Base-by-base conservation (phyloP, 2,888 invertebrate species). In the Gnatocerus cornutus region DNA sequence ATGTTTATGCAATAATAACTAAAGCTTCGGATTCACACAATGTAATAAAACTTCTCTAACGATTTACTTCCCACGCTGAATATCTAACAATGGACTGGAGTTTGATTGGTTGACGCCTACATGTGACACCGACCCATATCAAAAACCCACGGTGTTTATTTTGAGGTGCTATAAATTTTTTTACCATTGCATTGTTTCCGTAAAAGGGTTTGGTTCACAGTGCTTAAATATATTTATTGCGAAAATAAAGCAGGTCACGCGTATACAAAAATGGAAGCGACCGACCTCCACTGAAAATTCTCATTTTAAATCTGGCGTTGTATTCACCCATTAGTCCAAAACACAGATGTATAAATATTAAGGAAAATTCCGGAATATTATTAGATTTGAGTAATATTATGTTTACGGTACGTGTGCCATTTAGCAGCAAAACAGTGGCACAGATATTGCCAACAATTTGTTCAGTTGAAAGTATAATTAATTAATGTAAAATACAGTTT, bases 41-140 rank as follows among this genome's bases (percentile, higher is more conserved):
- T n/a, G 37, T 29, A 5, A 37, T 13, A 16, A n/a, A 13, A 7
- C 4, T 48, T 56, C 56, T 66, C 45, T 21, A 58, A 59, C 27
- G 67, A 50, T 59, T 30, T 50, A 33, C 65, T 41, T 59, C 67
- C 67, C 45, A 67, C 67, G 52, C 12, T 2, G 16, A 10, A 10
- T n/a, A 33, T 21, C 39, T 48, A 43, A 67, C 52, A 67, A 67
- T 68, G 61, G 68, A 37, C 13, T 62, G 48, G 50, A 13, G 21
- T 30, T 10, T 39, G 62, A 68, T 68, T 61, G 45, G 43, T 27
- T 12, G 43, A 41, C 61, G 39, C 53, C 61, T 46, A 67, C 58
- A 13, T 59, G n/a, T 59, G n/a, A 45, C 29, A 29, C 10, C 65
- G 29, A 53, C 65, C 56, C 14, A 48, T 66, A 59, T 58, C 4